Conservation (phyloP, 2,797 vertebrate species). For the Amphiprion clarkii region DNA sequence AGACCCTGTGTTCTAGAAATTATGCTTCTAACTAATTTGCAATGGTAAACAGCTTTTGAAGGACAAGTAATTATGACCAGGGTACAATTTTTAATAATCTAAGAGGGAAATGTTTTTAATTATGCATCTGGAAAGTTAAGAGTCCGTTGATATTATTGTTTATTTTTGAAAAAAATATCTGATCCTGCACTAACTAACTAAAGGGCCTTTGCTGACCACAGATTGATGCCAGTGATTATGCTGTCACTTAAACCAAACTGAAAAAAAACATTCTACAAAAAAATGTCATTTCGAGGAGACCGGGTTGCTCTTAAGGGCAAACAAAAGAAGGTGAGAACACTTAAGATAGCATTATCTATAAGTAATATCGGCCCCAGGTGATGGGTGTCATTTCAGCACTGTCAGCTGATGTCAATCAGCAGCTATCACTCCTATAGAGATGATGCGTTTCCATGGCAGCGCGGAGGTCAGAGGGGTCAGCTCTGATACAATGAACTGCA, state of each 20-base stretch:
- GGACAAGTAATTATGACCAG: too few species aligned
- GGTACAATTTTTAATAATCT: too few species aligned
- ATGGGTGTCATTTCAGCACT: slow-evolving; percentile 41
- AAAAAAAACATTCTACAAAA: not conserved
- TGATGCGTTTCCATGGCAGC: slow-evolving; percentile 69
- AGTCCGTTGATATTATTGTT: too few species aligned
- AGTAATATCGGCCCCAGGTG: slow-evolving; percentile 50
- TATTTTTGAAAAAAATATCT: too few species aligned
- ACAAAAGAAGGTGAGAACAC: slow-evolving; percentile 22
- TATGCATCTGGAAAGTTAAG: too few species aligned
- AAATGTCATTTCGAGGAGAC: not conserved
- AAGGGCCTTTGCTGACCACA: too few species aligned
- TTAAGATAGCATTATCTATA: slow-evolving; percentile 52
- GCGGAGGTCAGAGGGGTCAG: slow-evolving; percentile 70
- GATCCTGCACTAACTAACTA: too few species aligned
- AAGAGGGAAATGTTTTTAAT: too few species aligned
- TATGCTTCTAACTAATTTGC: not conserved
- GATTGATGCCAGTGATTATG: not conserved
- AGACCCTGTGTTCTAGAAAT: not conserved
- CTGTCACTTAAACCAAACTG: not conserved
- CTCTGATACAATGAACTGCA: slow-evolving; percentile 64
- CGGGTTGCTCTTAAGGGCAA: slow-evolving; percentile 12
- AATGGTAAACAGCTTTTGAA: not conserved
- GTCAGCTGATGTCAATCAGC: slow-evolving; percentile 64
- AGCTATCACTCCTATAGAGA: slow-evolving; percentile 33